Evolutionary conservation across 2,888 invertebrate genomes (phyloP).

Genomic region (Helobdella robusta): DNA sequence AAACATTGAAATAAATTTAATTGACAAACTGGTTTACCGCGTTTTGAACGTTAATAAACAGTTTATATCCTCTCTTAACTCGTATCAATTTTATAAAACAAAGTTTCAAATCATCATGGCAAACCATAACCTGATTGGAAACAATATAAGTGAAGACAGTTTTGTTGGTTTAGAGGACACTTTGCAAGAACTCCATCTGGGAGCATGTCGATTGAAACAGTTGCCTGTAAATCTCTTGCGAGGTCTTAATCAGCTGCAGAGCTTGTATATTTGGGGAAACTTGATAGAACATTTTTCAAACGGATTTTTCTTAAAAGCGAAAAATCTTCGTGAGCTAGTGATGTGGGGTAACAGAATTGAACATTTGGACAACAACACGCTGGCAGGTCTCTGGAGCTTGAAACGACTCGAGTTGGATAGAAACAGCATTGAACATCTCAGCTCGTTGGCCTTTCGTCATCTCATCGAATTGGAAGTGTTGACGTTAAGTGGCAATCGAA

Average conservation of each 20-base stretch:
- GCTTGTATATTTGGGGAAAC: conserved; percentile 35
- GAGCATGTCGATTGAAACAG: conserved; percentile 25
- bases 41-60: conserved; percentile 18
- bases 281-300: conserved; percentile 29
- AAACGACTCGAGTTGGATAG: conserved; percentile 33
- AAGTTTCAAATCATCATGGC: conserved; percentile 9
- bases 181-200: conserved; percentile 33
- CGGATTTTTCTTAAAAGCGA: conserved; percentile 30
- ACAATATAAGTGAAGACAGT: conserved; percentile 29
- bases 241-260: conserved; percentile 28
- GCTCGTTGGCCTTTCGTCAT: conserved; percentile 30
- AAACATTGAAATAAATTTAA: background rate
- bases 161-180: conserved; percentile 29
- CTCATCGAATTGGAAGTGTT: conserved; percentile 31
- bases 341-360: conserved; percentile 35
- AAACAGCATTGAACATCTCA: conserved; percentile 31
- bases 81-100: conserved; percentile 15
- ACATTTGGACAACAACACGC: conserved; percentile 29
- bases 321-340: conserved; percentile 30
- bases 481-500: conserved; percentile 32
- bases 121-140: conserved; percentile 19
- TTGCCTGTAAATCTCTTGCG: conserved; percentile 29
- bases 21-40: background rate
- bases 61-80: conserved; percentile 6
- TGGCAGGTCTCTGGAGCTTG: conserved; percentile 32